Evolutionary conservation across 2,797 vertebrate genomes (phyloP), one percentile per base, ranked within the genome.

Genomic region (Lutjanus campechanus): DNA sequence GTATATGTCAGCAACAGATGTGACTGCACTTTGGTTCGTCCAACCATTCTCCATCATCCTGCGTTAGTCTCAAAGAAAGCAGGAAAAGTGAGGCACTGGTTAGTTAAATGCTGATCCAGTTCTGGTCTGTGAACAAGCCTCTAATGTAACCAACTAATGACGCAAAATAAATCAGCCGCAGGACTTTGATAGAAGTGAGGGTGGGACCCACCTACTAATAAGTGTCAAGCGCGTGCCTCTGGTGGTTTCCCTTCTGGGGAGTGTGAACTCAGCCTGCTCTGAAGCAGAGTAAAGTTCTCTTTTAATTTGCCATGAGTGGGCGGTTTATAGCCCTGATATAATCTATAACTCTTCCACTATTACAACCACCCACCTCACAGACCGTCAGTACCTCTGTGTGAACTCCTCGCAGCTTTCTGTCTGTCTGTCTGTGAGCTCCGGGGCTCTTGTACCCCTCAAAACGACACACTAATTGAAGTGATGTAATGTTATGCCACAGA

Each of bases 401-500:
- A 90, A 92, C 86, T 61, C 70, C 73, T 60, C 20, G 54, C 60
- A 70, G 41, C 66, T 68, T 84, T 36, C 29, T 36, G 29, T 36
- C 29, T 36, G 29, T 36, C 78, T 82, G 79, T 83, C 84, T 69
- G 72, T 75, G 58, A 75, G 68, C 79, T 73, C 41, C 3, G 1
- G 69, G 84, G 73, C 86, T 84, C 72, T 78, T 19, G 59, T 41
- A 50, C 80, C 81, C 85, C 87, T 89, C 77, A 80, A 82, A 87
- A 83, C 54, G 70, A 87, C 76, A 74, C 20, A 36, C 86, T 93
- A 91, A 93, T 86, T 90, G 81, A 91, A 90, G 84, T 94, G 93
- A 95, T 88, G 94, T 94, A 91, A 94, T 92, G 88, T 92, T 86
- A 83, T 79, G 88, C 89, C 85, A 82, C 87, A 74, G 88, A 89